Evolutionary conservation across 2,113 vertebrate genomes (phyloP).

Genomic region (Mionectes macconnelli): DNA sequence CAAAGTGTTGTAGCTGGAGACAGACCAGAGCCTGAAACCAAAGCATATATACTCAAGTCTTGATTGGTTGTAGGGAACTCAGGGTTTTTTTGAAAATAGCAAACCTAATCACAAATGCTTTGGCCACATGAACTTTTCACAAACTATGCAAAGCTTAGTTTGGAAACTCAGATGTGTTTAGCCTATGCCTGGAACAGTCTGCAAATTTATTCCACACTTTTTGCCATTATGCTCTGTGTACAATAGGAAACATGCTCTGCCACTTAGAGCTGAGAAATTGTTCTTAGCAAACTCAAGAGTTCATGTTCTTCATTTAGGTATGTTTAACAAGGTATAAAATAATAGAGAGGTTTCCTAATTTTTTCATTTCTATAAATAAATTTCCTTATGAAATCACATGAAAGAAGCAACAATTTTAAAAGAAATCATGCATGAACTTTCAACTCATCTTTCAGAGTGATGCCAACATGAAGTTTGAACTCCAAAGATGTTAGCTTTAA

Average conservation of each 20-base stretch:
- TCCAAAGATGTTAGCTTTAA: neutral
- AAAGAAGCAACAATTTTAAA: neutral
- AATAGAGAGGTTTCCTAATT: neutral
- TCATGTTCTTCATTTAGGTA: neutral
- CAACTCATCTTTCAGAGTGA: neutral
- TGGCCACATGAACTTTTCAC: neutral
- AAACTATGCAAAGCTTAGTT: neutral
- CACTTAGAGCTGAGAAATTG: neutral
- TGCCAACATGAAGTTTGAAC: neutral
- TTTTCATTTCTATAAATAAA: neutral
- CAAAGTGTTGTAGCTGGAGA: neutral
- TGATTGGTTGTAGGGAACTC: neutral
- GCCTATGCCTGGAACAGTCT: neutral
- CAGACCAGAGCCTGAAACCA: neutral
- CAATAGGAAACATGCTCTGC: neutral
- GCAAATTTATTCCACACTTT: neutral
- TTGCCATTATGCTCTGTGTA: neutral
- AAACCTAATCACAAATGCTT: neutral
- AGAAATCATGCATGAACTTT: neutral
- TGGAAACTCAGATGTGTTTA: neutral
- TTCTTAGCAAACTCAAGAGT: neutral
- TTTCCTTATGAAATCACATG: neutral
- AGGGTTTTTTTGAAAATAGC: neutral
- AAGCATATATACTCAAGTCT: neutral
- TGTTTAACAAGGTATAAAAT: neutral